A percentile compares a stretch with the other conserved stretches of the same genome.
phyloP scores from a whole-genome alignment of 2,797 vertebrate species.

The Catharus ustulatus region DNA sequence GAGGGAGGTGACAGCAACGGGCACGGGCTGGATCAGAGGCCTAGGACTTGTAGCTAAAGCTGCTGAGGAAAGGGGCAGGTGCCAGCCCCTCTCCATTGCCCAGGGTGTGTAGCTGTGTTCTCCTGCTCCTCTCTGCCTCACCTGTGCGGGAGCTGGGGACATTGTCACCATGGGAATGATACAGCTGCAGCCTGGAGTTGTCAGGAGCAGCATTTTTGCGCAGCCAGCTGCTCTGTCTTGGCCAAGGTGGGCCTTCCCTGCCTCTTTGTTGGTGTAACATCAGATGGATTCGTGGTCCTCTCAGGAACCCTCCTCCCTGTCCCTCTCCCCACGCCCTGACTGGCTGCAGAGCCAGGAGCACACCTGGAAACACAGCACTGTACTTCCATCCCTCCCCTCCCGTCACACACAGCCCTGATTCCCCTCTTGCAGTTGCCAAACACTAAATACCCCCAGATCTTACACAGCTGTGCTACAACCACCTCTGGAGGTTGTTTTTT shows the following conservation, averaged over 20 bases:
- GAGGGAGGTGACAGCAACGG: background rate
- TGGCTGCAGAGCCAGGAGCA: background rate
- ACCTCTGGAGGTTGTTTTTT: conserved; percentile 34
- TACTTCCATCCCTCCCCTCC: background rate
- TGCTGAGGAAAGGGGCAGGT: background rate
- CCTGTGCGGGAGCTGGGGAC: background rate
- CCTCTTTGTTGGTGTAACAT: background rate
- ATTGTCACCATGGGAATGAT: background rate
- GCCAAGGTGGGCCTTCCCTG: background rate
- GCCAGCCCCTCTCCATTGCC: background rate
- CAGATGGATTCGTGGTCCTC: conserved; percentile 10
- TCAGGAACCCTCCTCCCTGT: conserved; percentile 42
- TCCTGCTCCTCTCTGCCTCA: background rate
- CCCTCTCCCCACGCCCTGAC: background rate
- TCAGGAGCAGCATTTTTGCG: background rate
- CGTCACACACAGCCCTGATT: background rate
- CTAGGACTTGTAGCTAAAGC: background rate
- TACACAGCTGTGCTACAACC: conserved; percentile 34
- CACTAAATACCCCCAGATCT: conserved; percentile 43
- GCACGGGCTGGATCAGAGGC: background rate
- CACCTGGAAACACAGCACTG: background rate
- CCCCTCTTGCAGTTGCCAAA: conserved; percentile 35
- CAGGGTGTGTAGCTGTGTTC: background rate
- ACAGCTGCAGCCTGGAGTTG: background rate
- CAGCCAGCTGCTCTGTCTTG: background rate